Conservation (phyloP, 1,140 invertebrate species). For the Nasonia vitripennis region DNA sequence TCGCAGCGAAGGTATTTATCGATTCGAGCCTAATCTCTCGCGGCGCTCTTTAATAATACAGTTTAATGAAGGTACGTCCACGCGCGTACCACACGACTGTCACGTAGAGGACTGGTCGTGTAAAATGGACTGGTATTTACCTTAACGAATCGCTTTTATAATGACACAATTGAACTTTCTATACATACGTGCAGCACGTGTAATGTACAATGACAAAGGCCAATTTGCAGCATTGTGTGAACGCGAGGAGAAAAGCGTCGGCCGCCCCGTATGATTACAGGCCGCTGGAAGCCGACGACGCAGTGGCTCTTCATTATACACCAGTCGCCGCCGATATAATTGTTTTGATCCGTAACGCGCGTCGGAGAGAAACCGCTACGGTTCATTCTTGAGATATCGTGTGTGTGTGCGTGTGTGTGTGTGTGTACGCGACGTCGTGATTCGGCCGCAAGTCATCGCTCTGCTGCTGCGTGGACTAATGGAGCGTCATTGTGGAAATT, state of each 20-base stretch:
- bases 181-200: not conserved
- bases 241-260: not conserved
- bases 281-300: not conserved
- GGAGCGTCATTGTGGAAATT: not conserved
- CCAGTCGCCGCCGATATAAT: constrained; percentile 60
- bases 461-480: not conserved
- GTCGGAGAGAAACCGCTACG: constrained; percentile 44
- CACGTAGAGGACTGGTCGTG: too few species aligned
- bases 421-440: not conserved
- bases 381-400: not conserved
- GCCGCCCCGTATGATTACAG: not conserved
- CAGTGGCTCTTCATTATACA: constrained; percentile 37
- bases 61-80: not conserved
- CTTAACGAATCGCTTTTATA: constrained; percentile 12
- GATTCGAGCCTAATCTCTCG: not conserved
- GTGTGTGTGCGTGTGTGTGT: not conserved
- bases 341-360: constrained; percentile 66
- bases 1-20: not conserved
- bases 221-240: constrained; percentile 1
- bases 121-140: not conserved
- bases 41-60: not conserved
- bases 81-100: not conserved
- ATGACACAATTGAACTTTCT: not conserved
- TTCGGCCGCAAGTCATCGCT: not conserved
- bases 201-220: not conserved